Percentiles rank a stretch among this genome's conserved stretches.
Conservation (phyloP, 2,797 vertebrate species). For the Siniperca undulata region DNA sequence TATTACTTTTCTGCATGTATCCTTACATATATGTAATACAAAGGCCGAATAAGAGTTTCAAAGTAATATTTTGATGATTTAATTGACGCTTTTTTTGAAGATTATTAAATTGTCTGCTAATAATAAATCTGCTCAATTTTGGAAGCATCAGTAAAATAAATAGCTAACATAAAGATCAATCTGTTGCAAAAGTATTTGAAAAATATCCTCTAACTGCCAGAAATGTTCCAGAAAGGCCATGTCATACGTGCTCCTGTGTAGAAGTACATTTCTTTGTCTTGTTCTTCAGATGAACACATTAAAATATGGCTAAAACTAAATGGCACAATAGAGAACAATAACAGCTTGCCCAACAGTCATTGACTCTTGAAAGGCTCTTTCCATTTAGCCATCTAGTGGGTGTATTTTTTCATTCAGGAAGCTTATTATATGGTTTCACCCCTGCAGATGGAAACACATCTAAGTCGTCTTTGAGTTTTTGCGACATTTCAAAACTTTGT, state of each 20-base stretch:
- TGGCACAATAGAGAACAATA: conserved; percentile 62
- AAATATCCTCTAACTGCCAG: neutral
- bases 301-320: conserved; percentile 24
- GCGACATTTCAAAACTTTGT: conserved; percentile 55
- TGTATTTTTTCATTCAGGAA: conserved; percentile 46
- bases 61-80: neutral
- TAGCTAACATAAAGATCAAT: neutral
- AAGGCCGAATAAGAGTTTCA: neutral
- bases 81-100: too few relatives aligned
- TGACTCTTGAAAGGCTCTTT: conserved; percentile 52
- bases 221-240: conserved; percentile 3
- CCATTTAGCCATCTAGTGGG: conserved; percentile 43
- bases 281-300: conserved; percentile 19
- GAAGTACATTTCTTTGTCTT: neutral
- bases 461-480: conserved; percentile 50
- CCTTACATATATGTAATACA: neutral
- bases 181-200: neutral
- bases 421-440: conserved; percentile 58
- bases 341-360: neutral
- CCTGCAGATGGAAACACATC: conserved; percentile 55
- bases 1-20: neutral
- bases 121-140: too few relatives aligned
- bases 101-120: neutral
- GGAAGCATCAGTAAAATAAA: neutral
- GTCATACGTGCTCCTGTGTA: neutral